A percentile compares a stretch with the other conserved stretches of the same genome.
Evolutionary conservation across 2,113 vertebrate genomes (phyloP).

Genomic region (Oxyura jamaicensis): DNA sequence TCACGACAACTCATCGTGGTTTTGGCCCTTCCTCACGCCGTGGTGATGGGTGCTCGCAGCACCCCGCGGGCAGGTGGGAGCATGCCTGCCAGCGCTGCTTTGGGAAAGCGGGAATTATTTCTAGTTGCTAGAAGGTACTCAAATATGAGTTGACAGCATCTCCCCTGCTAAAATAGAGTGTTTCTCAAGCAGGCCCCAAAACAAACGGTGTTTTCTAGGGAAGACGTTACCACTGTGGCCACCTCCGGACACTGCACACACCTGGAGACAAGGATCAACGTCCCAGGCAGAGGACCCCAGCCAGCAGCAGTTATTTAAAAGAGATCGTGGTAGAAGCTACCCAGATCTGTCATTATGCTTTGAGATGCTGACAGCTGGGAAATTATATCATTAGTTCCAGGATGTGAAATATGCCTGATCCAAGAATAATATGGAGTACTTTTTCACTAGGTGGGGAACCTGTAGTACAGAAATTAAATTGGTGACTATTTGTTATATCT

Average conservation of each 20-base stretch:
- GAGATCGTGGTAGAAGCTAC: background rate
- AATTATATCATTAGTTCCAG: background rate
- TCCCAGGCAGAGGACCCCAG: background rate
- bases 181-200: background rate
- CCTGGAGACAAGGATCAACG: background rate
- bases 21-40: rapidly evolving
- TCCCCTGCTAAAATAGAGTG: background rate
- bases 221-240: background rate
- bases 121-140: background rate
- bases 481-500: background rate
- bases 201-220: background rate
- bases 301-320: background rate
- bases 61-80: rapidly evolving
- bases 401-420: background rate
- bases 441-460: background rate
- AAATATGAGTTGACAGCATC: background rate
- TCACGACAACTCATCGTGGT: background rate
- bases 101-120: background rate
- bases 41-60: background rate
- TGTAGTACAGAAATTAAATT: background rate
- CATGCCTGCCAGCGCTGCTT: background rate
- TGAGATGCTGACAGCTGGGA: background rate
- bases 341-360: background rate
- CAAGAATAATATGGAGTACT: background rate
- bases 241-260: background rate